Percentiles rank a stretch among this genome's conserved stretches.
These are phyloP conservation scores for Nerophis lumbriciformis DNA, from an alignment of 2,113 vertebrate genomes.

Conservation along the genomic window DNA sequence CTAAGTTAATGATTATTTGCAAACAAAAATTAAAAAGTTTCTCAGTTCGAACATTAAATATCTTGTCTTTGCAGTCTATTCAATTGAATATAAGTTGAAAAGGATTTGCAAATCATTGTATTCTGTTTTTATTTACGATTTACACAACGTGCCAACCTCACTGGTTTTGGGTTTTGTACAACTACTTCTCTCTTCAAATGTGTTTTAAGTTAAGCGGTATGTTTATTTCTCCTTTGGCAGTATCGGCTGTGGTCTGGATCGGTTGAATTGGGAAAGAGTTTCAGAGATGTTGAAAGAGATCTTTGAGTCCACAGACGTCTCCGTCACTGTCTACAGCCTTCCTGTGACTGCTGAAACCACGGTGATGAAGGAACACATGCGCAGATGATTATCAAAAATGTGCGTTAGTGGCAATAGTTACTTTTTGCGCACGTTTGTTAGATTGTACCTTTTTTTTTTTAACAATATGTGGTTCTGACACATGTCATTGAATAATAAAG, in stretches of 20 bases:
- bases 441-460: neutral
- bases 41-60: too few relatives aligned
- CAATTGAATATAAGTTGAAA: too few relatives aligned
- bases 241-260: constrained; percentile 91
- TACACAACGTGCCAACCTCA: too few relatives aligned
- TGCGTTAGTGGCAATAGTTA: neutral
- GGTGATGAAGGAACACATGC: constrained; percentile 38
- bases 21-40: too few relatives aligned
- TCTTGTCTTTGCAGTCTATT: too few relatives aligned
- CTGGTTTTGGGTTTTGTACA: neutral
- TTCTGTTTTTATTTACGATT: too few relatives aligned
- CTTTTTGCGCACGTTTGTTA: neutral
- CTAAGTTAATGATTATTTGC: too few relatives aligned
- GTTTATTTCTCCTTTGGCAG: constrained; percentile 57
- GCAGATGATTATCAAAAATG: constrained; percentile 24
- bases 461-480: neutral
- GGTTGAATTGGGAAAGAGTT: constrained; percentile 80
- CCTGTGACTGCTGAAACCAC: constrained; percentile 37
- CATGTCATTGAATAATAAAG: neutral
- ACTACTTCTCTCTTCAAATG: neutral
- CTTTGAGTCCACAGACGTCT: constrained; percentile 78
- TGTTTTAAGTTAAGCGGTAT: neutral
- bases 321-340: constrained; percentile 84
- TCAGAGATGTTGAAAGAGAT: constrained; percentile 80
- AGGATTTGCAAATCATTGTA: too few relatives aligned